These are phyloP conservation scores for Condylostylus longicornis DNA, from an alignment of 1,140 invertebrate species.

Conservation along the genomic window DNA sequence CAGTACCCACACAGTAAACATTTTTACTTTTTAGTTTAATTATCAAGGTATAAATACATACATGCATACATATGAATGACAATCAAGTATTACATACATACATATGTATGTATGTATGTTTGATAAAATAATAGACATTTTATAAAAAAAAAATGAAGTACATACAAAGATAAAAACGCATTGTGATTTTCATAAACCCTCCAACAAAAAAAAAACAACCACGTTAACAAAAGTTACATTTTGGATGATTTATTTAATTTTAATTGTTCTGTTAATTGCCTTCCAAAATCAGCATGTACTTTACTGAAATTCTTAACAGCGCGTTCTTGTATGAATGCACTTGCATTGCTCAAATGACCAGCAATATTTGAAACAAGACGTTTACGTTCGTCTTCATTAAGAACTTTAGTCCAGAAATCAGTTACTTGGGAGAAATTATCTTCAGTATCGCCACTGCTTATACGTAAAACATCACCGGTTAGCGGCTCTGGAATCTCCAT, in stretches of 20 bases:
- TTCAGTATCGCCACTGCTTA: conserved; percentile 62
- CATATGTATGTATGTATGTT: too few species aligned
- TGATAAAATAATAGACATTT: too few species aligned
- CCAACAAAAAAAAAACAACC: too few species aligned
- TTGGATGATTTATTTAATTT: conserved; percentile 40
- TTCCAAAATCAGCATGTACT: conserved; percentile 51
- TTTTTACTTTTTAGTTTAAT: too few species aligned
- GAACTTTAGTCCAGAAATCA: conserved; percentile 64
- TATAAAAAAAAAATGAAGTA: too few species aligned
- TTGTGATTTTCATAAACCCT: too few species aligned
- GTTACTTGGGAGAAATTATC: conserved; percentile 81
- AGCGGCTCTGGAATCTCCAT: conserved; percentile 36
- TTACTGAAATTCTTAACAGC: conserved; percentile 60
- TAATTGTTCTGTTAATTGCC: conserved; percentile 45
- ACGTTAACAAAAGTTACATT: too few species aligned
- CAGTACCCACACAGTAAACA: too few species aligned
- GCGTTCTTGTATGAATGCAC: conserved; percentile 72
- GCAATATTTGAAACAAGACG: conserved; percentile 71
- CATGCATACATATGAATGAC: too few species aligned
- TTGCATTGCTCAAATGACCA: conserved; percentile 56
- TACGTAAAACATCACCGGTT: conserved; percentile 51
- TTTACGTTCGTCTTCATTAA: conserved; percentile 53
- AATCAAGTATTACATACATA: too few species aligned
- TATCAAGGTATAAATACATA: too few species aligned
- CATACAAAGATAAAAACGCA: too few species aligned